A percentile compares a stretch with the other conserved stretches of the same genome.
Evolutionary conservation across 2,113 vertebrate genomes (phyloP).

Genomic region (Oryzias woworae): DNA sequence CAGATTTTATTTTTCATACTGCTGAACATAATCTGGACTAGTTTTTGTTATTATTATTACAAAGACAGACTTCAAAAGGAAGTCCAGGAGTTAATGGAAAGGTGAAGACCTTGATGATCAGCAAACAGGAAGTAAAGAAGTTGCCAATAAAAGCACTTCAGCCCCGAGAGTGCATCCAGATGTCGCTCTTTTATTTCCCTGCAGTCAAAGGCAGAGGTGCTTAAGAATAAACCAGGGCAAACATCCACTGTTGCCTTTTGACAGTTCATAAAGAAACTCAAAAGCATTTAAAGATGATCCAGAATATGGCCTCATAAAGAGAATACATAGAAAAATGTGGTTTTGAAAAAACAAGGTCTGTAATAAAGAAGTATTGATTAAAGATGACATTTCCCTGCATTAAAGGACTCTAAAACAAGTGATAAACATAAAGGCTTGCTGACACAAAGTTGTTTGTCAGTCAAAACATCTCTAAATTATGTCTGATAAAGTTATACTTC

Average conservation of each 20-base stretch:
- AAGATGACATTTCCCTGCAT: too few species aligned
- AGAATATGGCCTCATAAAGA: background rate
- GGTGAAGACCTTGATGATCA: constrained; percentile 12
- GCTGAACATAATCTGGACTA: background rate
- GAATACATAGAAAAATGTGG: background rate
- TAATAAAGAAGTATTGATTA: too few species aligned
- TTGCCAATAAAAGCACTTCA: constrained; percentile 31
- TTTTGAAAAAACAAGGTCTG: background rate
- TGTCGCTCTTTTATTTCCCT: constrained; percentile 68
- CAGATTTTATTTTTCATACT: constrained; percentile 1
- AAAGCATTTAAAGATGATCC: constrained; percentile 4
- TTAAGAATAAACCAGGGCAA: constrained; percentile 52
- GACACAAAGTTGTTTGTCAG: too few species aligned
- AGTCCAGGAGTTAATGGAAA: constrained; percentile 10
- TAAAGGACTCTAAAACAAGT: too few species aligned
- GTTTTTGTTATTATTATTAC: background rate
- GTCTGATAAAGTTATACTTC: too few species aligned
- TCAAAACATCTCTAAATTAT: too few species aligned
- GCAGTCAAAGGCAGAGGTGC: constrained; percentile 40
- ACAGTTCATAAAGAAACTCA: constrained; percentile 20
- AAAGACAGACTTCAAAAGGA: constrained; percentile 17
- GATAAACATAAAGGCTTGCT: background rate
- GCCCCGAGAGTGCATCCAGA: constrained; percentile 58
- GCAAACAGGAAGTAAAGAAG: constrained; percentile 23
- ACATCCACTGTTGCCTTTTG: constrained; percentile 21